Conservation (phyloP, 2,797 vertebrate genomes). For the Yasuhikotakia modesta region DNA sequence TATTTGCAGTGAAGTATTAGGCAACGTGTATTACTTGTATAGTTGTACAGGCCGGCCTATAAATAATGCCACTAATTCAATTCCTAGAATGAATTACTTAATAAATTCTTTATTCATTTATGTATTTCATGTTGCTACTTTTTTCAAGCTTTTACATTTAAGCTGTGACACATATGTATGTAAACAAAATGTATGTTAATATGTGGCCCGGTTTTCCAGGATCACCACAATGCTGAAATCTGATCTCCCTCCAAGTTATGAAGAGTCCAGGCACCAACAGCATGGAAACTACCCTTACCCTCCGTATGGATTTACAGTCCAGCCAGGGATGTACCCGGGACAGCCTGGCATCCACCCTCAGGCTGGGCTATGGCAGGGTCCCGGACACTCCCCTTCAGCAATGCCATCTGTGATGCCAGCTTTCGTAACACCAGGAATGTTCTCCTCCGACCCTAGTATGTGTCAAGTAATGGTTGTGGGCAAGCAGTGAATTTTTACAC, state of each 20-base stretch:
- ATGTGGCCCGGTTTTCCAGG: not conserved
- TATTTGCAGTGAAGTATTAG: not conserved
- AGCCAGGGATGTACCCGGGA: constrained; percentile 59
- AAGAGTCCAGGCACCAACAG: constrained; percentile 74
- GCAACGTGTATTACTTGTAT: no score
- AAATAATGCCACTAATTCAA: no score
- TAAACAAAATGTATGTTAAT: no score
- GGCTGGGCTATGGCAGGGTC: constrained; percentile 63
- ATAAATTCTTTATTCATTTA: no score
- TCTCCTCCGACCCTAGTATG: constrained; percentile 63
- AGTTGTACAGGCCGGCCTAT: no score
- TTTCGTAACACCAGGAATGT: constrained; percentile 21
- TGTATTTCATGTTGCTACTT: no score
- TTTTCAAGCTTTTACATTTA: no score
- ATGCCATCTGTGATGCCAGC: constrained; percentile 54
- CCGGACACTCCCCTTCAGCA: constrained; percentile 62
- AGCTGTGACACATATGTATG: no score
- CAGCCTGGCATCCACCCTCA: constrained; percentile 69
- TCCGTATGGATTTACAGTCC: constrained; percentile 57
- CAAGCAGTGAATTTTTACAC: no score
- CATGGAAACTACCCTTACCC: constrained; percentile 63
- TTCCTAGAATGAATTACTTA: no score
- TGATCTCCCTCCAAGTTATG: constrained; percentile 83
- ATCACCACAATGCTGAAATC: constrained; percentile 76
- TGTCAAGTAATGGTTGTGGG: not conserved